A percentile compares a stretch with the other conserved stretches of the same genome.
Conservation (phyloP, 1,140 invertebrate genomes). For the Caenorhabditis latens region DNA sequence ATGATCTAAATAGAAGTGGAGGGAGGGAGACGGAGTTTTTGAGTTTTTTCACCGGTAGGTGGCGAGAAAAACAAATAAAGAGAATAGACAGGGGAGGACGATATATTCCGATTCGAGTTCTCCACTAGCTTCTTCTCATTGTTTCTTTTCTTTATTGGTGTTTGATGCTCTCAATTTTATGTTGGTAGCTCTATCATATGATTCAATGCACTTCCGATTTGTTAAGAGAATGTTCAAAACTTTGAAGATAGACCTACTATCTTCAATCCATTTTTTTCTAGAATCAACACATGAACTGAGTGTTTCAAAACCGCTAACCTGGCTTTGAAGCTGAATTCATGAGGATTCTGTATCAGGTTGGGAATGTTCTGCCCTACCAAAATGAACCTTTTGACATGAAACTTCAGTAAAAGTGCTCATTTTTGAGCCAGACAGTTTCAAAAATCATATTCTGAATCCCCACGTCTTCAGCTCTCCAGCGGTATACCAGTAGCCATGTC, state of each 20-base stretch:
- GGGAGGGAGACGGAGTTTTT: not conserved
- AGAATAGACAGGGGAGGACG: constrained; percentile 38
- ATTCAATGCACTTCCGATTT: not conserved
- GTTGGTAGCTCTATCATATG: constrained; percentile 12
- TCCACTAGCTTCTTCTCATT: not conserved
- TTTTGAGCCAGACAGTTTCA: too few relatives aligned
- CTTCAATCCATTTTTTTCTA: not conserved
- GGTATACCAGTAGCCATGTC: too few relatives aligned
- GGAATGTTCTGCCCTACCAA: too few relatives aligned
- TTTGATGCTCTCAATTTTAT: constrained; percentile 55
- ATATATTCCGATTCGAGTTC: constrained; percentile 36
- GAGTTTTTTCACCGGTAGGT: constrained; percentile 56
- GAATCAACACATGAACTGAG: too few relatives aligned
- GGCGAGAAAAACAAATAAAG: constrained; percentile 52
- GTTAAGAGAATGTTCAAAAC: not conserved
- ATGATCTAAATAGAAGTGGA: constrained; percentile 6
- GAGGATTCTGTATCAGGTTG: too few relatives aligned
- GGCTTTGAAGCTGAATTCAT: too few relatives aligned
- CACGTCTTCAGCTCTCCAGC: too few relatives aligned
- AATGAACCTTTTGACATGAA: too few relatives aligned
- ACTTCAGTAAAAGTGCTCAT: too few relatives aligned
- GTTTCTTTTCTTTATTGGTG: constrained; percentile 49
- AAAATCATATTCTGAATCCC: too few relatives aligned
- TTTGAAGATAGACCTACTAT: not conserved
- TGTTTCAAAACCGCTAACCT: too few relatives aligned